Evolutionary conservation across 2,113 vertebrate species (phyloP), one percentile per base, ranked within the genome.

Genomic region (Crocuta crocuta): DNA sequence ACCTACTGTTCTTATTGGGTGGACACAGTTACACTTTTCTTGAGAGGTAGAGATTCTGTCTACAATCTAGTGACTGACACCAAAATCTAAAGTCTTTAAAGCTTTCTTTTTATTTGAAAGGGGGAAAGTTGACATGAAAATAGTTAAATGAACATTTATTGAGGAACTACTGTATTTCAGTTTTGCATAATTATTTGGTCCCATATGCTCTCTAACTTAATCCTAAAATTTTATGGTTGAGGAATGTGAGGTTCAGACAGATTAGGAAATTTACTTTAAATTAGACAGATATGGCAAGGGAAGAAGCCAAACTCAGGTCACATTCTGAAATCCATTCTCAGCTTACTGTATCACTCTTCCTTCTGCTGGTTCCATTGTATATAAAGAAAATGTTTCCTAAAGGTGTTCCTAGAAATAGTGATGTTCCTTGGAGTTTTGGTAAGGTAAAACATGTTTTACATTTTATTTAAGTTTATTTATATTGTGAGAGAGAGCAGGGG

Each of bases 241-340:
- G 6, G 2, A 90, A 63, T 33, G 1, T 78, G 7, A 63, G 31
- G 5, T 70, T 82, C 26, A 66, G 19, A 31, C 10, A 48, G 5
- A n/a, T 90, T 73, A 79, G 9, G 11, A 95, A 89, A 95, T 89
- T 66, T 76, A 31, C 31, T 68, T 91, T 58, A n/a, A 80, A 63
- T 80, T 35, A 89, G 10, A 66, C 19, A 71, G 6, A 23, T 58
- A 55, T 43, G 13, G 4, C 66, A 80, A 89, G 68, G 5, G 33
- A 81, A 70, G n/a, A 63, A 24, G 16, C 11, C 19, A 78, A 33
- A 82, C 5, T 86, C n/a, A 70, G 10, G 3, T 61, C 26, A 76
- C 23, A 61, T 70, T 68, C 61, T 71, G 43, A 90, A 74, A 76
- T 0, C 2, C n/a, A n/a, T 70, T 96, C 21, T 71, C 81, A 82